A percentile compares a stretch with the other conserved stretches of the same genome.
These are phyloP conservation scores for Cotesia typhae DNA, from an alignment of 1,140 invertebrate species.

Conservation along the genomic window DNA sequence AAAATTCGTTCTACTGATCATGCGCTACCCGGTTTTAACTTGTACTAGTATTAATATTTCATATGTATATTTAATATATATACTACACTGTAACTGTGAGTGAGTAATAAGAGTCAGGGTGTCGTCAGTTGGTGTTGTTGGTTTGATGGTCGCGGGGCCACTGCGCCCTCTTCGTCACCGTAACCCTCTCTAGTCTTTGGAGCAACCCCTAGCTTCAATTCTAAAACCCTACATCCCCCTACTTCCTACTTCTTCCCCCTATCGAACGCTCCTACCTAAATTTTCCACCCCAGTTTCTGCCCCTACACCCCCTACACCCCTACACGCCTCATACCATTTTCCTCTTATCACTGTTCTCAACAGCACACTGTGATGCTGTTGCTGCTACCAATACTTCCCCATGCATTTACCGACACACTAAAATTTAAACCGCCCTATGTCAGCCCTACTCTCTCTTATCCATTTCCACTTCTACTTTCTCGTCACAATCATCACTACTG, in stretches of 20 bases:
- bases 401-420: too few relatives aligned
- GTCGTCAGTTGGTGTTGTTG: constrained; percentile 55
- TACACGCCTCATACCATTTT: neutral
- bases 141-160: constrained; percentile 65
- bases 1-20: constrained; percentile 44
- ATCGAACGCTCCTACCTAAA: too few relatives aligned
- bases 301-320: neutral
- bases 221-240: constrained; percentile 33
- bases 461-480: too few relatives aligned
- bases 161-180: constrained; percentile 63
- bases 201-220: constrained; percentile 50
- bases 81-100: constrained; percentile 17
- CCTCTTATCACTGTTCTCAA: neutral
- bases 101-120: constrained; percentile 12
- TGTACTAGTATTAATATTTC: too few relatives aligned
- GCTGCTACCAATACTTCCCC: constrained; percentile 40
- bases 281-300: neutral
- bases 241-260: constrained; percentile 42
- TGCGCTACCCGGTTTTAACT: constrained; percentile 41
- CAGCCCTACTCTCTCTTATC: too few relatives aligned
- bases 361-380: constrained; percentile 22
- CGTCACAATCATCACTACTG: too few relatives aligned
- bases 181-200: constrained; percentile 42
- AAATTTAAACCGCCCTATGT: too few relatives aligned
- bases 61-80: too few relatives aligned